Evolutionary conservation across 2,113 vertebrate species (phyloP).

Genomic region (Centrocercus urophasianus): DNA sequence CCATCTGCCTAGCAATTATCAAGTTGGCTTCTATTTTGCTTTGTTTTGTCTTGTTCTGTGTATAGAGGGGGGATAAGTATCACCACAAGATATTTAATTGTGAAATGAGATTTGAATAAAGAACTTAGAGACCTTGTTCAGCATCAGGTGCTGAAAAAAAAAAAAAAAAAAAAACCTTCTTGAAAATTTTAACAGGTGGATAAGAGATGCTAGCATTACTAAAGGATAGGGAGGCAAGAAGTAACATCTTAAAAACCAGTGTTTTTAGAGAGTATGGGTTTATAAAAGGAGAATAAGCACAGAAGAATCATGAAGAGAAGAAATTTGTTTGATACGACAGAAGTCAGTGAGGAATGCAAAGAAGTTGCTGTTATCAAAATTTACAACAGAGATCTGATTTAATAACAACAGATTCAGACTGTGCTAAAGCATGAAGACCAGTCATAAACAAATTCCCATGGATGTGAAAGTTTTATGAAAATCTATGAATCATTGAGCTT

Average conservation of each 20-base stretch:
- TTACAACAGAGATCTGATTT: not conserved
- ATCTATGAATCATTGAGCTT: not conserved
- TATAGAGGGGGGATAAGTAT: not conserved
- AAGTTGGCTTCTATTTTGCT: fast-evolving
- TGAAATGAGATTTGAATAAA: not conserved
- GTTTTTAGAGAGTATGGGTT: not conserved
- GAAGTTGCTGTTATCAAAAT: not conserved
- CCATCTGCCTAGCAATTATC: not conserved
- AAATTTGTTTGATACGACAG: not conserved
- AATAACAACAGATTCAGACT: not conserved
- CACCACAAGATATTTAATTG: not conserved
- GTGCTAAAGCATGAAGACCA: not conserved
- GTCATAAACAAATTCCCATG: fast-evolving
- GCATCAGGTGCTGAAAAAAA: not conserved
- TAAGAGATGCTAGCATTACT: not conserved
- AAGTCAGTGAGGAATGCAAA: not conserved
- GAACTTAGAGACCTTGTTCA: not conserved
- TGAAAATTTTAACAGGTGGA: not conserved
- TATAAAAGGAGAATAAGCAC: not conserved
- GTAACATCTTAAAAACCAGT: not conserved
- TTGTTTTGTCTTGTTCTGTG: not conserved
- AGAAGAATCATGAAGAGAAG: not conserved
- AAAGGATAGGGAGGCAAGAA: not conserved
- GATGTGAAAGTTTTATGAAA: not conserved
- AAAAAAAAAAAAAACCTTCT: not conserved